Evolutionary conservation across 2,888 invertebrate species (phyloP), one percentile per base, ranked within the genome.

Genomic region (Aradus depressus): DNA sequence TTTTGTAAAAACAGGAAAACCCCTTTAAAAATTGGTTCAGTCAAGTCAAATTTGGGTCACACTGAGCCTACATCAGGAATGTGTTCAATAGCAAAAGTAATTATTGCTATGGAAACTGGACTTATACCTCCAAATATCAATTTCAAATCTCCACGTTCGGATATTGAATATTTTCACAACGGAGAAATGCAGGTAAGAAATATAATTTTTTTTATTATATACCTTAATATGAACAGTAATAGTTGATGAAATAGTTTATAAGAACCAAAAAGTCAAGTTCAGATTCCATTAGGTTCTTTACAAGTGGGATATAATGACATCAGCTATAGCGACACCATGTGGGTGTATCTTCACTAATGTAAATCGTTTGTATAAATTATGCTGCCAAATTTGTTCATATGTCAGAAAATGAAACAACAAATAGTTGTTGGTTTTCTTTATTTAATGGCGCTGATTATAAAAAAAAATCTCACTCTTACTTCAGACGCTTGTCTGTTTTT

Each of bases 31-130:
- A 84, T 96, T 52, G 95, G 95, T 2, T 89, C 93, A 0, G 80
- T 92, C 26, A 96, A 96, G 66, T 91, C 92, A 0, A 96, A 93
- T 68, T 75, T 93, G 66, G 96, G 96, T 0, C 96, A 96, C 67
- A 77, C 87, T 0, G 96, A 96, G 65, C 84, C 92, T 1, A 79
- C 80, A 2, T 85, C 87, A 4, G 86, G 90, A 6, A 70, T 91
- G 1, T 87, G 87, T 60, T 84, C 88, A 0, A 66, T 92, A 53
- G 78, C 83, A 1, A 92, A 92, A 73, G 84, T 84, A 47, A 68
- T 87, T 43, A 75, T 90, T 44, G 82, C 86, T 0, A 87, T 91
- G 74, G 84, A 89, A 63, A 77, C 76, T 3, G 83, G 84, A 1
- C 68, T 73, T 19, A 77, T 96, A 42, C 84, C 93, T 1, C 88